Evolutionary conservation across 2,888 invertebrate species (phyloP), one percentile per base, ranked within the genome.

Genomic region (Polydrusus tereticollis): DNA sequence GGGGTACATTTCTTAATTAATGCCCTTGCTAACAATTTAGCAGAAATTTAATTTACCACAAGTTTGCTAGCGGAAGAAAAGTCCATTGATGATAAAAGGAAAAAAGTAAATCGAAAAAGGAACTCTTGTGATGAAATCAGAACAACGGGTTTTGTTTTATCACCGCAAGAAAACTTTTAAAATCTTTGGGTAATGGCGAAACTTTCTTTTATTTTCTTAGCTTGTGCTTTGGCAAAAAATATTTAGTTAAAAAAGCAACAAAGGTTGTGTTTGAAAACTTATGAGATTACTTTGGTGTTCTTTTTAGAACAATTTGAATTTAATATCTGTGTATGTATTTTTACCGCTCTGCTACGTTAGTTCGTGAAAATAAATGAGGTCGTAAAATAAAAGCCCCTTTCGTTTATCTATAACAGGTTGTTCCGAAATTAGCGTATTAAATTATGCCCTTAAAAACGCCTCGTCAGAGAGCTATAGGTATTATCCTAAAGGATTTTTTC

Each of bases 1-100:
- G 59, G 16, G 58, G 58, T 67, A 67, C 45, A 59, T 59, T 67
- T 59, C 67, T 67, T 67, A 67, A 67, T 67, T 67, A 67, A 59
- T 59, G 59, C 47, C 47, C 59, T 67, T 36, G 58, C 47, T 33
- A 58, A 67, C 47, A 67, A 59, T 59, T 67, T 47, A 59, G 57
- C 36, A 29, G 38, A 57, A 59, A 67, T 67, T 67, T 58, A 67
- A 59, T 67, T 67, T 58, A 47, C 47, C 47, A 47, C 43, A 59
- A 67, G 29, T 59, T 59, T 18, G 36, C 47, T 26, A 62, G 29
- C 45, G 29, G 47, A 45, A 58, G 66, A 58, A 66, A 58, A 59
- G 59, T 59, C 67, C 47, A 67, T 67, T 67, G 67, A 45, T 29
- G 59, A 33, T 41, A 43, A 38, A 58, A 57, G 45, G 50, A 67